These are phyloP conservation scores for Bugulina stolonifera DNA, from an alignment of 2,888 invertebrate species.

Conservation along the genomic window DNA sequence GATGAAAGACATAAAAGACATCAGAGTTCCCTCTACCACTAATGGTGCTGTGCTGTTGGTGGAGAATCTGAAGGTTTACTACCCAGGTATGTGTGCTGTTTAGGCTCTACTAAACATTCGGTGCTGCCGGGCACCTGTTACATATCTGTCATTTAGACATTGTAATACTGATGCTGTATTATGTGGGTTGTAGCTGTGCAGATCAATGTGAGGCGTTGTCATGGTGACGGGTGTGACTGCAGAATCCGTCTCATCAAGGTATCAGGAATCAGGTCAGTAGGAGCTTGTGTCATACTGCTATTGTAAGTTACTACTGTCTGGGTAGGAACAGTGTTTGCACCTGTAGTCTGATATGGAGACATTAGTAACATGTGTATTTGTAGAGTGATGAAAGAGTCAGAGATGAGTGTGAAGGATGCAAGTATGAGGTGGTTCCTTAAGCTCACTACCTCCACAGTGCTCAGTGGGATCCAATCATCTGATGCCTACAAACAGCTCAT, in stretches of 20 bases:
- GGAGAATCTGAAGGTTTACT: conserved; percentile 44
- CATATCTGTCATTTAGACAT: no score
- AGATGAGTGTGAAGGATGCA: conserved; percentile 47
- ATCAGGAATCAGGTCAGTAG: conserved; percentile 44
- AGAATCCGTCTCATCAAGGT: conserved; percentile 46
- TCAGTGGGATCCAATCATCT: conserved; percentile 39
- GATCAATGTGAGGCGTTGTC: conserved; percentile 48
- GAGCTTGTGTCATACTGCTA: no score
- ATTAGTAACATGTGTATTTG: not conserved
- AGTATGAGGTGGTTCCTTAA: conserved; percentile 50
- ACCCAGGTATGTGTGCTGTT: conserved; percentile 42
- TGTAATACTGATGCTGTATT: no score
- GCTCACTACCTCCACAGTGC: conserved; percentile 43
- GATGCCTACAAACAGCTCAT: conserved; percentile 39
- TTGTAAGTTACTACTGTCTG: no score
- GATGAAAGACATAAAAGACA: conserved; percentile 14
- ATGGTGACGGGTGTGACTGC: conserved; percentile 51
- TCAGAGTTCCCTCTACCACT: conserved; percentile 28
- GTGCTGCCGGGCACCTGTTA: no score
- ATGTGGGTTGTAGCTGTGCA: conserved; percentile 46
- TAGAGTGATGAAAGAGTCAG: conserved; percentile 37
- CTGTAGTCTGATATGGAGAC: no score
- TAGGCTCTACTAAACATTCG: no score
- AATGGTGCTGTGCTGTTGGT: conserved; percentile 44
- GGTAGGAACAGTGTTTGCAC: no score